Base-by-base conservation (phyloP, 2,797 vertebrate genomes). In the Melanotaenia maccullochi region DNA sequence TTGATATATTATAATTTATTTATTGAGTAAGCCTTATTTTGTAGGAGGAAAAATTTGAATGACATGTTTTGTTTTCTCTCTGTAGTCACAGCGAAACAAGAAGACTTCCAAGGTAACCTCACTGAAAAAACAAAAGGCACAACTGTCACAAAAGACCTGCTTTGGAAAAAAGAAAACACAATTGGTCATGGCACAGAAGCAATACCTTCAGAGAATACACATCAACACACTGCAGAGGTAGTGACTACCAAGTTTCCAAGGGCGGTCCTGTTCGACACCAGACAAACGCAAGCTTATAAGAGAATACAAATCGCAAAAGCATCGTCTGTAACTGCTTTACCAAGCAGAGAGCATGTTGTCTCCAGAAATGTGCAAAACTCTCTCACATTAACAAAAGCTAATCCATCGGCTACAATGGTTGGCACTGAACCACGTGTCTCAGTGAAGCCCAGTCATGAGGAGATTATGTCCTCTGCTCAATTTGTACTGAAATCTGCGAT, bases 381-480 rank as follows among this genome's bases (percentile, higher is more conserved):
- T 56, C 35, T 58, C 30, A 71, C 44, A 71, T 77, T 60, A 52
- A 62, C 16, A 1, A 68, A 42, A 47, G 57, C 79, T 7, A 57
- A 68, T 60, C 74, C 62, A 58, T 81, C 60, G 54, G 38, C 35
- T 35, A 9, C 38, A 71, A 71, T 51, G 40, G 36, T 73, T 83
- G 58, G 67, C 42, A 42, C n/a, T 20, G 51, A 67, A 71, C 73
- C 75, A 78, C 64, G 89, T 81, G 71, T 71, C 25, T 52, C 60
- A 63, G 62, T 85, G 78, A 89, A 84, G 73, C 82, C 69, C 68
- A 84, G 76, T 85, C 71, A 89, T 84, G 74, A 79, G 61, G 77
- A 73, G 59, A 81, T 66, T 87, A 72, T 57, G 61, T 60, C 84
- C 59, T 86, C 76, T 36, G 20, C 75, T 42, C 38, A 62, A 74